These are phyloP conservation scores for Neopipo cinnamomea DNA, from an alignment of 2,113 vertebrate genomes.

Conservation along the genomic window DNA sequence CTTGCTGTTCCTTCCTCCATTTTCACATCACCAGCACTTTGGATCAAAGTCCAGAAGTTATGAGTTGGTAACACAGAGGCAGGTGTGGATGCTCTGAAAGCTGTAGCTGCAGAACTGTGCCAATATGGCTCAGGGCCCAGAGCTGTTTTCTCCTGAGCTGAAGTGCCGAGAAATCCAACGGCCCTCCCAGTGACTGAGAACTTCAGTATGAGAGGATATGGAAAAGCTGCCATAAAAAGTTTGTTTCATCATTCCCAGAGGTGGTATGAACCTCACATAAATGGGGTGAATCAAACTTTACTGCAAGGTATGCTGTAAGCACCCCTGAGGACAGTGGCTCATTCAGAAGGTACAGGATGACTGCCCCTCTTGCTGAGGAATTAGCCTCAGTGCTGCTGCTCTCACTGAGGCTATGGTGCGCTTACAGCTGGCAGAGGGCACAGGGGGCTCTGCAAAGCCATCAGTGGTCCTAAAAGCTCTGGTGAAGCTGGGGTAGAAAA, in stretches of 20 bases:
- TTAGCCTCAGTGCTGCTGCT: background rate
- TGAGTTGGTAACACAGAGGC: background rate
- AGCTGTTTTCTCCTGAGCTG: background rate
- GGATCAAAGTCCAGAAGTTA: background rate
- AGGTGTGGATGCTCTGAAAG: background rate
- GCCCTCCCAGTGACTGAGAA: background rate
- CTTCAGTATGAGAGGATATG: background rate
- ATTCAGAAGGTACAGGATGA: background rate
- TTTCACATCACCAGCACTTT: accelerated
- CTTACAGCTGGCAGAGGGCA: background rate
- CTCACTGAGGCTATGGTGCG: background rate
- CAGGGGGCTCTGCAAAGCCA: background rate
- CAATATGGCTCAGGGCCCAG: background rate
- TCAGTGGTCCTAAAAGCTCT: background rate
- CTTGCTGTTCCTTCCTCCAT: background rate
- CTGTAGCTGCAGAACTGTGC: background rate
- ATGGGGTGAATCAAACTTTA: background rate
- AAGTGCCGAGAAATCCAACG: background rate
- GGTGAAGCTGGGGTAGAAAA: background rate
- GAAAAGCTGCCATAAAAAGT: background rate
- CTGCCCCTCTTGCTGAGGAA: accelerated
- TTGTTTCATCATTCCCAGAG: background rate
- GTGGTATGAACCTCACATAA: background rate
- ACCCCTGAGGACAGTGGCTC: background rate
- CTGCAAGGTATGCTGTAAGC: background rate